phyloP scores from a whole-genome alignment of 2,888 invertebrate species.

The Aphrophora alni region DNA sequence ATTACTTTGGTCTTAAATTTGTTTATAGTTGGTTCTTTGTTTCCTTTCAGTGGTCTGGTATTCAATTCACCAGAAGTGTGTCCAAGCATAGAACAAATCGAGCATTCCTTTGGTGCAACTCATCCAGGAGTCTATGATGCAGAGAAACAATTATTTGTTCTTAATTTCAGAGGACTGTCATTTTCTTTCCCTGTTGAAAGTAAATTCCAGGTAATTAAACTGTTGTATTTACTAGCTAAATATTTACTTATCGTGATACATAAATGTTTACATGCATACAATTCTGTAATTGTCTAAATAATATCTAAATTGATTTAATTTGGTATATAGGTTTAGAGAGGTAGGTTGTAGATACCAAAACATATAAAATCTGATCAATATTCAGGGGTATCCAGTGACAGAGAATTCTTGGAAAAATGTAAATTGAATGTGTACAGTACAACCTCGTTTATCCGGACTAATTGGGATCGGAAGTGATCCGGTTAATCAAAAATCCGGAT shows the following conservation, averaged over 20 bases:
- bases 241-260: no score
- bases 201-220: slow-evolving; percentile 69
- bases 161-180: slow-evolving; percentile 95
- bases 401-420: no score
- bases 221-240: neutral
- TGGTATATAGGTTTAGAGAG: no score
- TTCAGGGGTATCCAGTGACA: no score
- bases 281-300: neutral
- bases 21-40: no score
- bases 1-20: neutral
- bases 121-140: slow-evolving; percentile 98
- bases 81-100: slow-evolving; percentile 97
- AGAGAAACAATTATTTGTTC: slow-evolving; percentile 91
- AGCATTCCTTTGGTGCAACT: slow-evolving; percentile 98
- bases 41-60: slow-evolving; percentile 70
- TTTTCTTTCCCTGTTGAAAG: slow-evolving; percentile 97
- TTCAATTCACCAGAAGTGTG: slow-evolving; percentile 93
- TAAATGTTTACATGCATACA: neutral
- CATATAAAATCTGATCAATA: no score
- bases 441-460: no score
- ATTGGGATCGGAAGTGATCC: no score
- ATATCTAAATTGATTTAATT: neutral
- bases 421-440: no score
- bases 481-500: no score
- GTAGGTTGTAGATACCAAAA: no score